phyloP scores from a whole-genome alignment of 37 sponge, comb jelly and placozoan genomes.

The Dysidea cf. avara region DNA sequence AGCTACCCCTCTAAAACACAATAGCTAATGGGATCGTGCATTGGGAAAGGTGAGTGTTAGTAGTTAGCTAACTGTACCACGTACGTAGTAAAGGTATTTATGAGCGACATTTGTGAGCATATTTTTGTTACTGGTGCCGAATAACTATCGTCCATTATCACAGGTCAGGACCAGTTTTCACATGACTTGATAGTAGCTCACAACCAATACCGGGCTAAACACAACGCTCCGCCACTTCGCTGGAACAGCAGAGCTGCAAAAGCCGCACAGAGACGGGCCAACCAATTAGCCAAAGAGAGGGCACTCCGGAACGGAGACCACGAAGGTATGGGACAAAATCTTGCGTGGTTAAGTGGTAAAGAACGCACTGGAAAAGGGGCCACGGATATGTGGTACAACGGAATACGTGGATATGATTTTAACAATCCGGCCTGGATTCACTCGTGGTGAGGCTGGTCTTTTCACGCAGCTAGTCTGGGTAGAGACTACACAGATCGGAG shows the following conservation, averaged over 20 bases:
- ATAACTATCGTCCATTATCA: too few species aligned
- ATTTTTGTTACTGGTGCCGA: too few species aligned
- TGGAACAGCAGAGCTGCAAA: conserved; percentile 60
- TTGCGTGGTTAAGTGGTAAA: conserved; percentile 58
- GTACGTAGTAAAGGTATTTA: too few species aligned
- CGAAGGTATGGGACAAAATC: conserved; percentile 88
- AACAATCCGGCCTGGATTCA: conserved; percentile 65
- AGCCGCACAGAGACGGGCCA: conserved; percentile 81
- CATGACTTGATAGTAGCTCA: conserved; percentile 60
- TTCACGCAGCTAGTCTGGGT: conserved; percentile 95
- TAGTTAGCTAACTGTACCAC: too few species aligned
- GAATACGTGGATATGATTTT: conserved; percentile 74
- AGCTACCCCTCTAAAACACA: too few species aligned
- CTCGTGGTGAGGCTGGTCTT: conserved; percentile 75
- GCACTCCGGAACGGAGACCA: conserved; percentile 64
- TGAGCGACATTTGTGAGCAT: too few species aligned
- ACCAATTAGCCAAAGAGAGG: conserved; percentile 55
- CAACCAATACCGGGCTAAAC: conserved; percentile 72
- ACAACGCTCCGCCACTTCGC: conserved; percentile 61
- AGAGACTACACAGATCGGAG: conserved; percentile 70
- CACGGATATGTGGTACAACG: conserved; percentile 82
- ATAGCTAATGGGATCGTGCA: too few species aligned
- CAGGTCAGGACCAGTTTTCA: conserved; percentile 44
- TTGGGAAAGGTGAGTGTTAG: too few species aligned
- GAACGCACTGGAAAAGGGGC: conserved; percentile 42